phyloP scores from a whole-genome alignment of 2,797 vertebrate genomes.

The Mastacembelus armatus region DNA sequence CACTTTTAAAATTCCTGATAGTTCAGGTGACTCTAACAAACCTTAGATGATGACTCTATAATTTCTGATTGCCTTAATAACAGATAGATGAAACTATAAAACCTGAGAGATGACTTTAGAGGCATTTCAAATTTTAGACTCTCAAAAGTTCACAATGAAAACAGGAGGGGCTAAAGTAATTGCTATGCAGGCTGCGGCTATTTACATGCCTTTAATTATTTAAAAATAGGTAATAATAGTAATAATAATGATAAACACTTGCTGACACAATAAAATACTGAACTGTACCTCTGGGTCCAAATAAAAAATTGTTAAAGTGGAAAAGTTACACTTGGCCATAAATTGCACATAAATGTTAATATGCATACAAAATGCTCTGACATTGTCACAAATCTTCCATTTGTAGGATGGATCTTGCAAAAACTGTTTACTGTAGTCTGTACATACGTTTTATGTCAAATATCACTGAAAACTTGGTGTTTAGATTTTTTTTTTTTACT shows the following conservation, averaged over 20 bases:
- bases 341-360: slow-evolving; percentile 15
- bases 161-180: slow-evolving; percentile 52
- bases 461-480: background rate
- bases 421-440: background rate
- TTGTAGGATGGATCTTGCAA: background rate
- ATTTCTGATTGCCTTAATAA: slow-evolving; percentile 66
- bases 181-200: slow-evolving; percentile 22
- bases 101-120: slow-evolving; percentile 58
- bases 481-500: background rate
- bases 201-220: slow-evolving; percentile 45
- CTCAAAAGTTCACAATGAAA: slow-evolving; percentile 48
- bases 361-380: slow-evolving; percentile 1
- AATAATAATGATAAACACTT: slow-evolving; percentile 14
- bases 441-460: slow-evolving; percentile 1
- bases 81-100: slow-evolving; percentile 62
- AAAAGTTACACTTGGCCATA: slow-evolving; percentile 18
- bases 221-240: slow-evolving; percentile 2
- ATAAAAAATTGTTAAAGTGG: slow-evolving; percentile 19
- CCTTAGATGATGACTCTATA: slow-evolving; percentile 62
- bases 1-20: slow-evolving; percentile 56
- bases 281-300: slow-evolving; percentile 26
- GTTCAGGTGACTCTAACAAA: slow-evolving; percentile 65
- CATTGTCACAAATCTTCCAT: background rate
- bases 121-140: slow-evolving; percentile 46
- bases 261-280: slow-evolving; percentile 34